phyloP scores from a whole-genome alignment of 2,888 invertebrate genomes.

The Axea sp. region DNA sequence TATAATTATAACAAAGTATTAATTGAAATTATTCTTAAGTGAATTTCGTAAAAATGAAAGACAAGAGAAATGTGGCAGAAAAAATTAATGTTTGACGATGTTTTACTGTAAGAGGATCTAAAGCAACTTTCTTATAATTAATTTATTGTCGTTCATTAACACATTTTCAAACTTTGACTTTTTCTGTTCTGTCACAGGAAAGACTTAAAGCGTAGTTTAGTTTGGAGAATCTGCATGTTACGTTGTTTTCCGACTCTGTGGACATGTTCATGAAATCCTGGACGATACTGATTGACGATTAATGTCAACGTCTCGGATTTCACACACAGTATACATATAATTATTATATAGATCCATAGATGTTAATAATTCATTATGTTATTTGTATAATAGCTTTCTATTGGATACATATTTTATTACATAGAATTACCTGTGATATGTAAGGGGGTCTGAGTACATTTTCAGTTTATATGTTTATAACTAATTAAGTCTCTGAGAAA shows the following conservation, averaged over 20 bases:
- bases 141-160: background rate
- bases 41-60: no score
- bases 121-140: constrained; percentile 3
- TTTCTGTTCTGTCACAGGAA: constrained; percentile 55
- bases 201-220: constrained; percentile 52
- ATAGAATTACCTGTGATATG: constrained; percentile 78
- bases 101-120: background rate
- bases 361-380: constrained; percentile 56
- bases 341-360: constrained; percentile 51
- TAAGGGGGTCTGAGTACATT: constrained; percentile 60
- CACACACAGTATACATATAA: constrained; percentile 54
- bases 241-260: constrained; percentile 77
- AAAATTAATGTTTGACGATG: constrained; percentile 53
- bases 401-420: constrained; percentile 71
- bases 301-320: constrained; percentile 56
- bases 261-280: constrained; percentile 70
- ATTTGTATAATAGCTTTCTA: constrained; percentile 60
- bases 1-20: no score
- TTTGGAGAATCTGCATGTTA: constrained; percentile 67
- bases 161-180: constrained; percentile 53
- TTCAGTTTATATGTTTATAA: constrained; percentile 53
- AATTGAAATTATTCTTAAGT: no score
- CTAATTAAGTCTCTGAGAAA: constrained; percentile 62
- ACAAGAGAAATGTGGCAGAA: constrained; percentile 11
- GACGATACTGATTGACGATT: constrained; percentile 64